Base-by-base conservation (phyloP, 2,113 vertebrate species). In the Planiliza haematocheilus region DNA sequence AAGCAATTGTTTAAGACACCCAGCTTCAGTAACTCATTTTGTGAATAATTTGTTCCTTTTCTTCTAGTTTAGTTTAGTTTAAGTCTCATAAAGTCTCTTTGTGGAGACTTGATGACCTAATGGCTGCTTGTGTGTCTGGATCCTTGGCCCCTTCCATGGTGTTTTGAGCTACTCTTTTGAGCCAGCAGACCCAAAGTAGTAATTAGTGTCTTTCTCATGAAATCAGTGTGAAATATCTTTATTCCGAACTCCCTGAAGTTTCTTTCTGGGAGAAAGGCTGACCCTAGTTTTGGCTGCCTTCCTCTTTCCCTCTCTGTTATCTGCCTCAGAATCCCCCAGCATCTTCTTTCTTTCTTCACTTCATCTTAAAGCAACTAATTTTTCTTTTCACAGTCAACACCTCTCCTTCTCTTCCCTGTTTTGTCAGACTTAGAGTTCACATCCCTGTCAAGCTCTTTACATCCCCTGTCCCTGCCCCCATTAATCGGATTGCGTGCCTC, bases 401-500 rank as follows among this genome's bases (percentile, higher is more conserved):
- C 57, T 52, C 60, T 45, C 43, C 41, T 7, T 55, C 58, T 58
- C 78, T 13, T 48, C 52, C 41, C 55, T 38, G 55, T 79, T 77
- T 81, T 68, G 53, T 57, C 8, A 34, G 46, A 41, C 67, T 51
- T 79, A 66, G 57, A 59, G 70, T 88, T 89, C 82, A 77, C 37
- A 58, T 87, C 64, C 63, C 42, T 12, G 46, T 55, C 46, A 13
- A 84, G 77, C 77, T 80, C 81, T 65, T 84, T 87, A 75, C 88
- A 84, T 68, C 66, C 79, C 69, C 61, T 36, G 78, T 87, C 80
- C 74, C 53, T 78, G 70, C 57, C 72, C 67, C 70, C 48, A 62
- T 69, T 88, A 90, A 91, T 91, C 72, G 79, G 85, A 87, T 88
- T 82, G 88, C 8, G 74, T 21, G 75, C 86, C 80, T 82, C 56